Evolutionary conservation across 2,797 vertebrate genomes (phyloP).

Genomic region (Galago senegalensis): DNA sequence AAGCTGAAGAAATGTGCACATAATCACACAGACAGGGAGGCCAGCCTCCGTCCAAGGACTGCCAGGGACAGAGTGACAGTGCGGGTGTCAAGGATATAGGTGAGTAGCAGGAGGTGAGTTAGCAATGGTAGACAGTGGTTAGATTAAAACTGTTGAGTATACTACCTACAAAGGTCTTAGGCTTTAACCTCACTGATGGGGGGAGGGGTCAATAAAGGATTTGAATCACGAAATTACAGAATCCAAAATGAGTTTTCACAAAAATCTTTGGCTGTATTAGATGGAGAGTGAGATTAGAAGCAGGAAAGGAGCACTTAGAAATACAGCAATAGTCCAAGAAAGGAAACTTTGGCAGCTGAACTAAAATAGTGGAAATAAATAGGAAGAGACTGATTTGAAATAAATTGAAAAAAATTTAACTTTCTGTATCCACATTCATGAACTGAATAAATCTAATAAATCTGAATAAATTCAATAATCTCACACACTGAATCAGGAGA

Average conservation of each 20-base stretch:
- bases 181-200: neutral
- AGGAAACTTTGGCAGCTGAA: constrained; percentile 34
- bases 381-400: neutral
- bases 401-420: neutral
- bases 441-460: neutral
- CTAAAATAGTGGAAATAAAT: neutral
- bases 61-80: neutral
- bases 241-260: neutral
- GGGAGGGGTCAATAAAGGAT: neutral
- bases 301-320: neutral
- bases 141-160: neutral
- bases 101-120: neutral
- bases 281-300: neutral
- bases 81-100: neutral
- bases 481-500: neutral
- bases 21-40: neutral
- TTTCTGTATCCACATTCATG: neutral
- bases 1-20: neutral
- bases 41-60: neutral
- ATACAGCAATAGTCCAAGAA: neutral
- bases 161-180: neutral
- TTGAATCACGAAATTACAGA: neutral
- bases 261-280: neutral
- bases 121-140: neutral
- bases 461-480: neutral